These are phyloP conservation scores for Hippotragus niger DNA, from an alignment of 2,113 vertebrate species.

Conservation along the genomic window DNA sequence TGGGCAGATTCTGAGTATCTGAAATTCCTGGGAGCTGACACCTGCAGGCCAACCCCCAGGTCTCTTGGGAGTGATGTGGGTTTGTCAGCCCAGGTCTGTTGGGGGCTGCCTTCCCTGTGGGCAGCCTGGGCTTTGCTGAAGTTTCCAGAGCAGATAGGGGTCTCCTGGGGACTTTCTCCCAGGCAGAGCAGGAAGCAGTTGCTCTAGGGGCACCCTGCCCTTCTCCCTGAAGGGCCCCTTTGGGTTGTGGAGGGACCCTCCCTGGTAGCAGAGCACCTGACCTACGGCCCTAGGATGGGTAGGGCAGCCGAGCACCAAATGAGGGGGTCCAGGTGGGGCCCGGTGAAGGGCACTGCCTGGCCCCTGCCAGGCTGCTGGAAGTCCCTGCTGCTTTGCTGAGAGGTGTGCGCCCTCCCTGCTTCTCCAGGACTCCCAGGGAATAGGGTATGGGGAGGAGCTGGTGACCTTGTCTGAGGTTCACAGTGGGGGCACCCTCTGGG, in stretches of 20 bases:
- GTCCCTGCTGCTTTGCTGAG: not conserved
- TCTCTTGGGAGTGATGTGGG: not conserved
- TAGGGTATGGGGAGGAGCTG: not conserved
- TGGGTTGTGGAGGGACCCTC: rapidly evolving
- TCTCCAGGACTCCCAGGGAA: not conserved
- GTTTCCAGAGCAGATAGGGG: not conserved
- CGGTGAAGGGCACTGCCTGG: rapidly evolving
- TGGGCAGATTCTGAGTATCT: not conserved
- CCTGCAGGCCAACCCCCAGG: not conserved
- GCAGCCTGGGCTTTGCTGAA: not conserved
- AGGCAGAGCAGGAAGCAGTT: not conserved
- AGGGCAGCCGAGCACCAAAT: rapidly evolving
- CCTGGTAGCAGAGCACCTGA: not conserved
- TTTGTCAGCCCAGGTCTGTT: not conserved
- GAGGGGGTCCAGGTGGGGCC: too few species aligned
- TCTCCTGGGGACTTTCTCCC: not conserved
- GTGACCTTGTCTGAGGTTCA: not conserved
- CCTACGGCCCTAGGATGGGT: not conserved
- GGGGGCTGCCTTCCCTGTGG: not conserved
- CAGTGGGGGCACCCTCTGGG: not conserved
- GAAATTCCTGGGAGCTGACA: not conserved
- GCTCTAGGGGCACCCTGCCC: not conserved
- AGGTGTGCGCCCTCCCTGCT: not conserved
- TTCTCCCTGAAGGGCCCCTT: not conserved
- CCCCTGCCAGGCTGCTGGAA: not conserved